Conservation (phyloP, 1,140 invertebrate species). For the Nautilus pompilius region DNA sequence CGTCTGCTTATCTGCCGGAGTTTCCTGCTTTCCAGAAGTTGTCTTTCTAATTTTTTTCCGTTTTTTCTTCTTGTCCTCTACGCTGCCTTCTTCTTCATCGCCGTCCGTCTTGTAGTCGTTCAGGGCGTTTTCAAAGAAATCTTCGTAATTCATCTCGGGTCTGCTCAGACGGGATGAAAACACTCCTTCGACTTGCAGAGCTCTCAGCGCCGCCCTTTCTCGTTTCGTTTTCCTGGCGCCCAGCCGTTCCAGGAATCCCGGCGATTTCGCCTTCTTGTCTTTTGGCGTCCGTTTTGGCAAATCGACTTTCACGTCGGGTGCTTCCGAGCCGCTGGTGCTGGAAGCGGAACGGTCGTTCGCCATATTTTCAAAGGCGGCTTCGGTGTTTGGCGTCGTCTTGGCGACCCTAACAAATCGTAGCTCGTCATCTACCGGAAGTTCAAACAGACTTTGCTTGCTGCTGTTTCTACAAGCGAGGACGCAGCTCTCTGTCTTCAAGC, state of each 20-base stretch:
- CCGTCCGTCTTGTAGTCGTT: conserved; percentile 17
- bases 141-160: conserved; percentile 38
- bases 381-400: conserved; percentile 9
- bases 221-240: conserved; percentile 38
- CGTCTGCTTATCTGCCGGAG: not conserved
- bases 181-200: conserved; percentile 36
- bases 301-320: conserved; percentile 13
- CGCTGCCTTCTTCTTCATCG: conserved; percentile 9
- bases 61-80: conserved; percentile 3
- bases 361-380: not conserved
- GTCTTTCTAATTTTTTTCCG: not conserved
- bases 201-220: conserved; percentile 43
- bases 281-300: conserved; percentile 35
- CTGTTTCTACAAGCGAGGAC: conserved; percentile 26
- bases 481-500: conserved; percentile 29
- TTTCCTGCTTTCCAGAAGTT: not conserved
- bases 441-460: conserved; percentile 19
- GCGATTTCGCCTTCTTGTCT: conserved; percentile 39
- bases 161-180: conserved; percentile 40
- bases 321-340: not conserved
- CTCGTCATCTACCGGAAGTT: conserved; percentile 34
- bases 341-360: not conserved
- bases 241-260: conserved; percentile 37
- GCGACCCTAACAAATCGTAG: conserved; percentile 24
- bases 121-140: conserved; percentile 11